Evolutionary conservation across 2,888 invertebrate genomes (phyloP).

Genomic region (Melanophora roralis): DNA sequence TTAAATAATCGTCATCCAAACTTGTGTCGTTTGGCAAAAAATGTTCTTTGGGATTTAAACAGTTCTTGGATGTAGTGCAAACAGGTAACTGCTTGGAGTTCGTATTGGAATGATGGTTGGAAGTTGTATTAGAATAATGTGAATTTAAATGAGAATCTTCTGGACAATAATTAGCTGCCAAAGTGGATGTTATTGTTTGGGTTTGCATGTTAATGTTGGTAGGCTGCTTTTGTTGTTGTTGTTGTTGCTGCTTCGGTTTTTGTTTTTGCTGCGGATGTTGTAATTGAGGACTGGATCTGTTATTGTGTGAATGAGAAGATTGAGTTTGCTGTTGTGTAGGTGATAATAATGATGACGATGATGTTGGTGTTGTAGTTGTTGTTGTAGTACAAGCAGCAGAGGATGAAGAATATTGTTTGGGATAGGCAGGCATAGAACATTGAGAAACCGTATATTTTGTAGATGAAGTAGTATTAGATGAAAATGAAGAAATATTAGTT

Average conservation of each 20-base stretch:
- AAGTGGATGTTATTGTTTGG: conserved; percentile 59
- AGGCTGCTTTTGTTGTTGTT: conserved; percentile 40
- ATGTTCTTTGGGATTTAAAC: conserved; percentile 77
- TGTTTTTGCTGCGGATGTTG: too few species aligned
- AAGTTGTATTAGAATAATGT: conserved; percentile 14
- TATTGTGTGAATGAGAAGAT: conserved; percentile 23
- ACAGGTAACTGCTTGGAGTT: conserved; percentile 74
- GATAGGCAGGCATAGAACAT: conserved; percentile 73
- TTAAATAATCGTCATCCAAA: conserved; percentile 84
- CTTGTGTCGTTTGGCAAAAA: conserved; percentile 77
- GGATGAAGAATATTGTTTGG: conserved; percentile 60
- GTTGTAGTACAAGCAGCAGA: background rate
- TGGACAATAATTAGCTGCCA: conserved; percentile 64
- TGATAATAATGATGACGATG: conserved; percentile 9
- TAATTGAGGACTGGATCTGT: conserved; percentile 13
- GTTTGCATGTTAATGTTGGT: conserved; percentile 55
- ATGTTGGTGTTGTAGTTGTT: background rate
- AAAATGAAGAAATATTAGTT: background rate
- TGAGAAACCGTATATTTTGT: conserved; percentile 65
- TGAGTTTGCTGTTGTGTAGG: conserved; percentile 32
- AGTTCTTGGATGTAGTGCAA: conserved; percentile 77
- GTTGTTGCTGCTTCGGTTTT: conserved; percentile 5
- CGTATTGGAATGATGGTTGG: background rate
- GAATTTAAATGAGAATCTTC: conserved; percentile 62
- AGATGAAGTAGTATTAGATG: conserved; percentile 12